A percentile compares a stretch with the other conserved stretches of the same genome.
Evolutionary conservation across 1,140 invertebrate genomes (phyloP).

Genomic region (Saccostrea cuccullata): DNA sequence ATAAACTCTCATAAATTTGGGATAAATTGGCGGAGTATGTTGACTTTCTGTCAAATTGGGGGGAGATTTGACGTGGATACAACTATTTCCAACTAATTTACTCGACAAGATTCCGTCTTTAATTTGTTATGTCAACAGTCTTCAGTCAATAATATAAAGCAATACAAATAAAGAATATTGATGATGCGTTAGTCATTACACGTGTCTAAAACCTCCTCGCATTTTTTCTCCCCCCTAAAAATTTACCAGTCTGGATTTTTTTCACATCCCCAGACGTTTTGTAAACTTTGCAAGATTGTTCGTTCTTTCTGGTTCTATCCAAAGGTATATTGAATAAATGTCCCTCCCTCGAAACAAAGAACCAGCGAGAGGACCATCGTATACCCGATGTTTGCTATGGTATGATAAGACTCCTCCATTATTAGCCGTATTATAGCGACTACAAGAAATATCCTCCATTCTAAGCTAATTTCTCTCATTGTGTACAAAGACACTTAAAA

Average conservation of each 20-base stretch:
- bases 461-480: constrained; percentile 21
- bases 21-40: constrained; percentile 21
- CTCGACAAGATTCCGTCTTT: constrained; percentile 23
- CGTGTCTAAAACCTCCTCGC: background rate
- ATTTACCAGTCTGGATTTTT: background rate
- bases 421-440: constrained; percentile 24
- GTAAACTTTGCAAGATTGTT: background rate
- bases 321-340: background rate
- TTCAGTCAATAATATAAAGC: constrained; percentile 21
- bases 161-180: constrained; percentile 30
- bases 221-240: background rate
- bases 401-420: constrained; percentile 1
- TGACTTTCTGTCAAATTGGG: constrained; percentile 22
- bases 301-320: background rate
- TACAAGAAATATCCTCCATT: constrained; percentile 22
- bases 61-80: constrained; percentile 29
- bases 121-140: constrained; percentile 37
- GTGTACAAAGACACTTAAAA: constrained; percentile 37
- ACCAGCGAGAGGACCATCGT: background rate
- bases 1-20: constrained; percentile 36
- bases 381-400: background rate
- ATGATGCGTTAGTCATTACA: constrained; percentile 29
- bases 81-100: constrained; percentile 38
- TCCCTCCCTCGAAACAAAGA: background rate
- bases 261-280: background rate